Base-by-base conservation (phyloP, 2,797 vertebrate genomes). In the Dromococcyx pavoninus region DNA sequence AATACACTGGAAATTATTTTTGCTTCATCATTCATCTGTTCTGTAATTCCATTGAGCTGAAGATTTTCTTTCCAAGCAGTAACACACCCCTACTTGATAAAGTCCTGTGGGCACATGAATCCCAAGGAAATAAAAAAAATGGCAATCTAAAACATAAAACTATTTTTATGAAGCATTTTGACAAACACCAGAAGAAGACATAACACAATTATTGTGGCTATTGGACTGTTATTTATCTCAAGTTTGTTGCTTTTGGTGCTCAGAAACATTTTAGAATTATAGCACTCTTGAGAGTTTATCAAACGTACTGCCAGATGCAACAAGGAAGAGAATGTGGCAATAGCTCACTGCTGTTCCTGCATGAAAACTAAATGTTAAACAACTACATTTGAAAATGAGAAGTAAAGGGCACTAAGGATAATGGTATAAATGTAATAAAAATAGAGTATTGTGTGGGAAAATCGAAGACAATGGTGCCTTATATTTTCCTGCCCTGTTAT, bases 161-260 rank as follows among this genome's bases (percentile, higher is more conserved):
- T 25, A 23, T 11, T 61, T 58, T 84, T 83, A 90, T 37, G 58
- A 95, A 95, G 71, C 76, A 71, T 74, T 91, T 43, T 93, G 87
- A 96, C 78, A 81, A 97, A 95, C 44, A 75, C 9, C 72, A 58
- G 70, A 72, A 77, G 89, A 73, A 51, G n/a, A 35, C 32, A 79
- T 41, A 41, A 80, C 50, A 37, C 35, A 91, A 89, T 94, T 93
- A 94, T 37, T 70, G 69, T 73, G 76, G 80, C 94, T 61, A 74
- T 95, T 93, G 90, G 41, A 37, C 32, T 87, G 66, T 91, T 91
- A 93, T 91, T 96, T 93, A 82, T 74, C 62, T 69, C 25, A 33
- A 51, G 58, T 60, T 39, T 64, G 33, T 80, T 61, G 58, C 48
- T 75, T 61, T 28, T 78, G 46, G 61, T 76, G 81, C 58, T 58